Conservation (phyloP, 1,140 invertebrate species). For the Tenebrio molitor region DNA sequence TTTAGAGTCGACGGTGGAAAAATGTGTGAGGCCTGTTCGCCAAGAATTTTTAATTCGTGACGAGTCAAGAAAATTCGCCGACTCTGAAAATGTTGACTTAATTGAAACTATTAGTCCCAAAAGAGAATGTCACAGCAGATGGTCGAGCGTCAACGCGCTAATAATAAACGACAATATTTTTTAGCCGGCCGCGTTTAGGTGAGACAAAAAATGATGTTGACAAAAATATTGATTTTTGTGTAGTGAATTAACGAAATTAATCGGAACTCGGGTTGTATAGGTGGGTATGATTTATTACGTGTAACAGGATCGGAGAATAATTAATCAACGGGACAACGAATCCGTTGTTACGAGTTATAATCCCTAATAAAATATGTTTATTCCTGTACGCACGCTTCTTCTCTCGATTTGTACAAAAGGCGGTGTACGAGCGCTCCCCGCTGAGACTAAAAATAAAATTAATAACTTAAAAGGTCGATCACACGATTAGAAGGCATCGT, state of each 20-base stretch:
- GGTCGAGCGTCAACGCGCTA: conserved; percentile 1
- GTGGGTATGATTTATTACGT: conserved; percentile 17
- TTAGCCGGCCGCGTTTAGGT: background rate
- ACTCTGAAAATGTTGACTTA: background rate
- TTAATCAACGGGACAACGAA: conserved; percentile 6
- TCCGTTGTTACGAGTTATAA: conserved; percentile 12
- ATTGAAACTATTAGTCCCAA: background rate
- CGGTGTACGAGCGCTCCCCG: background rate
- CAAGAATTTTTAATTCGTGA: too few relatives aligned
- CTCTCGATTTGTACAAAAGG: conserved; percentile 2
- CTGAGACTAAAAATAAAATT: conserved; percentile 25
- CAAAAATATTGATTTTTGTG: background rate
- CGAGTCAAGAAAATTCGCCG: conserved; percentile 4
- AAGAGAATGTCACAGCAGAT: conserved; percentile 4
- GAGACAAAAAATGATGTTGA: too few relatives aligned
- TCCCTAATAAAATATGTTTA: conserved; percentile 13
- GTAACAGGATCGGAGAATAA: conserved; percentile 6
- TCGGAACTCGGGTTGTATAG: background rate
- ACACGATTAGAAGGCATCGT: background rate
- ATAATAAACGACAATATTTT: conserved; percentile 33
- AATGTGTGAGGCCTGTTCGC: too few relatives aligned
- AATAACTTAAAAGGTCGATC: conserved; percentile 1
- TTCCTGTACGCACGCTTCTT: background rate
- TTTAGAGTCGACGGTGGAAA: too few relatives aligned
- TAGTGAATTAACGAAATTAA: background rate